Evolutionary conservation across 2,113 vertebrate genomes (phyloP).

Genomic region (Xiphophorus hellerii): DNA sequence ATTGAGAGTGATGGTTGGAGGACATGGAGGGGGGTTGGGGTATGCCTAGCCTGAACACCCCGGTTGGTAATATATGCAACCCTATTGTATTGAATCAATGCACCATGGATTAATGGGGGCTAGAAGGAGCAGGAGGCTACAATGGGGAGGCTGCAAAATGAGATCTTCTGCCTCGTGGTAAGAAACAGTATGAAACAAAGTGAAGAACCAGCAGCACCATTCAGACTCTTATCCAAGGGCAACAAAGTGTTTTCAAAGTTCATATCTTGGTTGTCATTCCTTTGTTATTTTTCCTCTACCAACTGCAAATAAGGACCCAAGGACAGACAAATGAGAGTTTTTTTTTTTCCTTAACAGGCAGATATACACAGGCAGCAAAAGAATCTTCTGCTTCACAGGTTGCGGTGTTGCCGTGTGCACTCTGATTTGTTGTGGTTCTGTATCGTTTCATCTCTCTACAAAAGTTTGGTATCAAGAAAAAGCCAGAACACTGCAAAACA

Average conservation of each 20-base stretch:
- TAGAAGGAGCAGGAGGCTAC: constrained; percentile 45
- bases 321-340: constrained; percentile 20
- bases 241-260: constrained; percentile 12
- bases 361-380: constrained; percentile 6
- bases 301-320: constrained; percentile 26
- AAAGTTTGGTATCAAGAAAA: not conserved
- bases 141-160: constrained; percentile 33
- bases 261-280: not conserved
- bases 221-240: constrained; percentile 4
- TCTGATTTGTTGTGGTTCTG: not conserved
- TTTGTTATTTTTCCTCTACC: not conserved
- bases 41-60: constrained; percentile 48
- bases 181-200: constrained; percentile 25
- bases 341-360: constrained; percentile 12
- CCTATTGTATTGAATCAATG: constrained; percentile 81
- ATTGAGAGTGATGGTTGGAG: constrained; percentile 56
- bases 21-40: constrained; percentile 41
- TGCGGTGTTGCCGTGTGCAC: constrained; percentile 1
- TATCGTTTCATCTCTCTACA: not conserved
- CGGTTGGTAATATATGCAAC: constrained; percentile 78
- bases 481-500: not conserved
- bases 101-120: constrained; percentile 74
- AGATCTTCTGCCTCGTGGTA: constrained; percentile 43
- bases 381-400: constrained; percentile 6
- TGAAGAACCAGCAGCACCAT: constrained; percentile 11